Conservation (phyloP, 2,113 vertebrate genomes). For the Salminus brasiliensis region DNA sequence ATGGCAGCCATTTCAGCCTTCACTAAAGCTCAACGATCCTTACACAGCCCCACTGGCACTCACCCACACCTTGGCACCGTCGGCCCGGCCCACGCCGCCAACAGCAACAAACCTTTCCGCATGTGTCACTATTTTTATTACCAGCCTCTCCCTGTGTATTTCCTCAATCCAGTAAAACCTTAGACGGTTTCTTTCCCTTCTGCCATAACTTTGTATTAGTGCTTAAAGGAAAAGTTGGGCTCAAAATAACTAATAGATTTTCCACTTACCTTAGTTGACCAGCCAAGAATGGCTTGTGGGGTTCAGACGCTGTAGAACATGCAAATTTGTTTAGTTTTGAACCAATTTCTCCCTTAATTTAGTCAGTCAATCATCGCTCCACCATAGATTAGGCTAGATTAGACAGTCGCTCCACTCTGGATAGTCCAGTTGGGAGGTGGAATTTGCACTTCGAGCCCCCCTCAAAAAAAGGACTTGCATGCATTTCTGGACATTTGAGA, state of each 20-base stretch:
- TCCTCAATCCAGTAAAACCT: neutral
- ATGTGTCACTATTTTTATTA: neutral
- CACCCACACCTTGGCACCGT: neutral
- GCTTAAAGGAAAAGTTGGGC: neutral
- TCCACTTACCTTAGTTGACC: neutral
- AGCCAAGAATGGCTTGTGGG: no score
- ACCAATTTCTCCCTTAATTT: no score
- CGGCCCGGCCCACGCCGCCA: neutral
- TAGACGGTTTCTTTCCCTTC: neutral
- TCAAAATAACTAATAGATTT: neutral
- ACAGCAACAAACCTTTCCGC: neutral
- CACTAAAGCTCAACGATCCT: slow-evolving; percentile 10
- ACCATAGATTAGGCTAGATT: no score
- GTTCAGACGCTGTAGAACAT: no score
- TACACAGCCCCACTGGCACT: neutral
- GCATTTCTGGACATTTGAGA: no score
- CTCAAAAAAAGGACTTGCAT: no score
- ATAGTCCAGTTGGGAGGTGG: no score
- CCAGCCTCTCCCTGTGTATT: neutral
- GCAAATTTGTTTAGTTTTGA: no score
- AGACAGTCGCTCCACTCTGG: no score
- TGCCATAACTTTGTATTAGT: neutral
- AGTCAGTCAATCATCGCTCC: no score
- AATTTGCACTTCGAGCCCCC: no score
- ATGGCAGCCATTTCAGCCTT: slow-evolving; percentile 38